phyloP scores from a whole-genome alignment of 2,888 invertebrate species.

The Acleris literana region DNA sequence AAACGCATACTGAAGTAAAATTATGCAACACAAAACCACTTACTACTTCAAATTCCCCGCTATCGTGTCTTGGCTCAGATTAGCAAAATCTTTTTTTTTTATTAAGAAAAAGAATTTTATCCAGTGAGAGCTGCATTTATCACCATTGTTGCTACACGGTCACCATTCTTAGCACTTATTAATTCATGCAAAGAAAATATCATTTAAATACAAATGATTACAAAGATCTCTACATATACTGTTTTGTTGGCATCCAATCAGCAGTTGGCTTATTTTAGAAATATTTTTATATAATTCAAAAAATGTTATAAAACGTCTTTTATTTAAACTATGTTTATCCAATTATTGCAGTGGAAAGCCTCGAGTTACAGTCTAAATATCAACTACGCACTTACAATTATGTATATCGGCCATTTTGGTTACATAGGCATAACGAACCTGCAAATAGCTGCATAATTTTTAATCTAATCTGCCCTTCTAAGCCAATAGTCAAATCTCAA shows the following conservation, averaged over 20 bases:
- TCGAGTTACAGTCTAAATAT: conserved; percentile 68
- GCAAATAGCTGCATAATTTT: too few species aligned
- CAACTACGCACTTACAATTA: conserved; percentile 51
- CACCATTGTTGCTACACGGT: conserved; percentile 13
- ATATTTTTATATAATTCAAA: conserved; percentile 47
- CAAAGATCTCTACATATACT: conserved; percentile 22
- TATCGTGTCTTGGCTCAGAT: too few species aligned
- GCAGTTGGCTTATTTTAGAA: conserved; percentile 60
- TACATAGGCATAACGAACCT: conserved; percentile 29
- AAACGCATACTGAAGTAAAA: too few species aligned
- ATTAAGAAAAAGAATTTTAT: too few species aligned
- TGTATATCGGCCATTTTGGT: conserved; percentile 6
- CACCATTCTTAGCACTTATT: conserved; percentile 6
- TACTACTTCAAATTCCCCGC: too few species aligned
- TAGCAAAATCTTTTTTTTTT: too few species aligned
- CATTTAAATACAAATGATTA: conserved; percentile 22
- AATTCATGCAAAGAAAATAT: conserved; percentile 16
- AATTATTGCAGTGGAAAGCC: conserved; percentile 65
- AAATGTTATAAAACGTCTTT: conserved; percentile 56
- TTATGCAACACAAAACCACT: too few species aligned
- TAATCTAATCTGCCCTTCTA: too few species aligned
- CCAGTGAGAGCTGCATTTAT: too few species aligned
- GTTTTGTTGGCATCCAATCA: conserved; percentile 59
- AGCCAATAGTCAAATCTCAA: too few species aligned
- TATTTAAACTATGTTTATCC: conserved; percentile 50